Evolutionary conservation across 2,888 invertebrate species (phyloP).

Genomic region (Ormyrus labotus): DNA sequence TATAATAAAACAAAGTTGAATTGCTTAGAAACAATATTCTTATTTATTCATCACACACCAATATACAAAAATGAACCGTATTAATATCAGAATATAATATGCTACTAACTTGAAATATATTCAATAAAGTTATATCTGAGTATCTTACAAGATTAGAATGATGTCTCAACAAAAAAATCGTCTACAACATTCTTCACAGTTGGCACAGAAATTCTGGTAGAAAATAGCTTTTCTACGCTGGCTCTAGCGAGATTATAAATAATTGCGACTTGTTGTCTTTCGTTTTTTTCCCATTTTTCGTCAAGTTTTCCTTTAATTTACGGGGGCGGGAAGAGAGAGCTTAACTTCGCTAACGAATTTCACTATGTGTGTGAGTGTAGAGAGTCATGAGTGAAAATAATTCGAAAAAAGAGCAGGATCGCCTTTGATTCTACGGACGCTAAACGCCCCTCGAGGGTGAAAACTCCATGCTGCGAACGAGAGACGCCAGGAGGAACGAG

Average conservation of each 20-base stretch:
- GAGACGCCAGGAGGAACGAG: slow-evolving; percentile 20
- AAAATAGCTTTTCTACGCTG: slow-evolving; percentile 68
- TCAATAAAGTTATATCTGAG: slow-evolving; percentile 75
- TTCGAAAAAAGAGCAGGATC: slow-evolving; percentile 61
- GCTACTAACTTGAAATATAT: slow-evolving; percentile 75
- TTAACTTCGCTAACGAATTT: slow-evolving; percentile 69
- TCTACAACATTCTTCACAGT: slow-evolving; percentile 74
- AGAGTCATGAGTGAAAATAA: slow-evolving; percentile 72
- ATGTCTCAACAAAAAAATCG: slow-evolving; percentile 72
- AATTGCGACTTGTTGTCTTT: slow-evolving; percentile 60
- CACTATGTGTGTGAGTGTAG: slow-evolving; percentile 63
- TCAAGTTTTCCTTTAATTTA: slow-evolving; percentile 66
- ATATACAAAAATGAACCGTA: slow-evolving; percentile 76
- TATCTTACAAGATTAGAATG: slow-evolving; percentile 76
- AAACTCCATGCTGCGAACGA: slow-evolving; percentile 52
- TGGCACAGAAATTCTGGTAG: slow-evolving; percentile 76
- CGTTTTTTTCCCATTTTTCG: slow-evolving; percentile 13
- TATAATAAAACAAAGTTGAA: slow-evolving; percentile 26
- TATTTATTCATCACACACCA: slow-evolving; percentile 76
- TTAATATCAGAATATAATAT: slow-evolving; percentile 76
- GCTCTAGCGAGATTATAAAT: slow-evolving; percentile 72
- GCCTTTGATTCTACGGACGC: slow-evolving; percentile 59
- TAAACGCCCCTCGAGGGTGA: slow-evolving; percentile 46
- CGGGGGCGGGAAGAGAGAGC: slow-evolving; percentile 60
- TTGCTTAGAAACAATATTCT: slow-evolving; percentile 76